A percentile compares a stretch with the other conserved stretches of the same genome.
Conservation (phyloP, 1,140 invertebrate genomes). For the Manduca sexta region DNA sequence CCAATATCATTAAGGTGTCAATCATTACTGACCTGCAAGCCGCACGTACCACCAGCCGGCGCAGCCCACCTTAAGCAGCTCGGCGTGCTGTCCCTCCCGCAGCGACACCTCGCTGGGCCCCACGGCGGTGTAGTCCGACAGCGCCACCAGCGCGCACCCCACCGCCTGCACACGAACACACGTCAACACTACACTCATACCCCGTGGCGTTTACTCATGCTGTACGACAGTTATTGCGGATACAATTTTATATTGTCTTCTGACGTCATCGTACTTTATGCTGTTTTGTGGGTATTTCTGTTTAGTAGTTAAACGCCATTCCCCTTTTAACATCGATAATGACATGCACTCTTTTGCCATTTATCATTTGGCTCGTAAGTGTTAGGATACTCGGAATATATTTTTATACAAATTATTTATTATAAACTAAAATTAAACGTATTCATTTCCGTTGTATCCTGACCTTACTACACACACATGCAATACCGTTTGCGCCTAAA, state of each 20-base stretch:
- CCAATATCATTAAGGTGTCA: no score
- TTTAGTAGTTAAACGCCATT: slow-evolving; percentile 6
- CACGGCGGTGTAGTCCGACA: slow-evolving; percentile 93
- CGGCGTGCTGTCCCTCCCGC: slow-evolving; percentile 89
- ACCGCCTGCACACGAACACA: slow-evolving; percentile 46
- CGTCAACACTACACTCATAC: slow-evolving; percentile 3
- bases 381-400: no score
- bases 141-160: slow-evolving; percentile 85
- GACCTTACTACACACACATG: slow-evolving; percentile 17
- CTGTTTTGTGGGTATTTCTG: no score
- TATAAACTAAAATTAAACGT: no score
- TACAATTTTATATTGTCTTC: no score
- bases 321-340: slow-evolving; percentile 10
- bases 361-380: neutral
- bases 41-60: slow-evolving; percentile 98
- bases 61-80: slow-evolving; percentile 92
- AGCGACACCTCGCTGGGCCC: slow-evolving; percentile 91
- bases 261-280: no score
- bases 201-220: no score
- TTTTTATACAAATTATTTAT: no score
- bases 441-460: no score
- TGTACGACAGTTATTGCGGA: no score
- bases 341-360: slow-evolving; percentile 16
- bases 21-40: slow-evolving; percentile 80
- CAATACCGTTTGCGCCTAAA: slow-evolving; percentile 2